These are phyloP conservation scores for Phylloscopus trochiloides DNA, from an alignment of 2,113 vertebrate species.

Conservation along the genomic window DNA sequence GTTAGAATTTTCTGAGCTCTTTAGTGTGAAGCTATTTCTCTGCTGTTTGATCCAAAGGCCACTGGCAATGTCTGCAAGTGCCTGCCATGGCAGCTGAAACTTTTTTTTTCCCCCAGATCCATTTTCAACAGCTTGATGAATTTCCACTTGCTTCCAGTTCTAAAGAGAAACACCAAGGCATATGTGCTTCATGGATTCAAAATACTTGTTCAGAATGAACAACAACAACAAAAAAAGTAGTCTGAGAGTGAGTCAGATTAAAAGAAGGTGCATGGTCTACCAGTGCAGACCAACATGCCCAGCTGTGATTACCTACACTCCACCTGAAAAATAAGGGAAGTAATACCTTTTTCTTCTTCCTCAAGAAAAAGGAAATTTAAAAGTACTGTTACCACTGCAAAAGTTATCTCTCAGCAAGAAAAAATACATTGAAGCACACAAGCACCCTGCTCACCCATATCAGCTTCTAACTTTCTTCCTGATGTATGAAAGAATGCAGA, in stretches of 20 bases:
- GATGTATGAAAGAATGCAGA: neutral
- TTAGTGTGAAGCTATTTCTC: constrained; percentile 74
- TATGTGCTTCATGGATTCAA: constrained; percentile 29
- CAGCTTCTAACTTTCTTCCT: neutral
- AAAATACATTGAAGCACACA: neutral
- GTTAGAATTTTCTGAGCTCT: constrained; percentile 74
- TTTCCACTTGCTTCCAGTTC: constrained; percentile 37
- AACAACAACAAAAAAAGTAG: neutral
- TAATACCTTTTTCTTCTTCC: neutral
- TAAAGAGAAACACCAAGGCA: constrained; percentile 46
- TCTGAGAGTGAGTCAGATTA: neutral
- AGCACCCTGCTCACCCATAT: neutral
- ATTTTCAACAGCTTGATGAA: constrained; percentile 47
- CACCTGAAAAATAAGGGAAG: neutral
- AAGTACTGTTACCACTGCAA: neutral
- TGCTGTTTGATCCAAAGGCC: constrained; percentile 83
- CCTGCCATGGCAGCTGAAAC: constrained; percentile 27
- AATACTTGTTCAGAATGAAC: neutral
- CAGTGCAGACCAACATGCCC: neutral
- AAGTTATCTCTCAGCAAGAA: neutral
- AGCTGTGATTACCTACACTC: neutral
- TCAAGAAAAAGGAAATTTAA: neutral
- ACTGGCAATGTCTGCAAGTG: constrained; percentile 69
- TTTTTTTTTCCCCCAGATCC: neutral
- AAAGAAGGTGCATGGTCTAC: neutral